phyloP scores from a whole-genome alignment of 2,888 invertebrate genomes.

The Melanargia galathea region DNA sequence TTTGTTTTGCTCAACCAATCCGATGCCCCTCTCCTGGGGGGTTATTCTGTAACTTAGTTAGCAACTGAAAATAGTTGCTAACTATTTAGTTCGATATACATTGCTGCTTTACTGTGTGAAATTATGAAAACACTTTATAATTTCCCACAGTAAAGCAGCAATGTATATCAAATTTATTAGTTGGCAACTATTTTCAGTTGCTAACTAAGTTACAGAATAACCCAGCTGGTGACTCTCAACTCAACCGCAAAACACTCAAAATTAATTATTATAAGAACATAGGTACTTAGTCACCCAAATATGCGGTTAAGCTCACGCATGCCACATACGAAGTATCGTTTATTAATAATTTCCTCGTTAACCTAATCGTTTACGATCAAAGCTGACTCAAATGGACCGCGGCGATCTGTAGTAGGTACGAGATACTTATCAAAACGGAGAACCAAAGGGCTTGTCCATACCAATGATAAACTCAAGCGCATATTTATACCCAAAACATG shows the following conservation, averaged over 20 bases:
- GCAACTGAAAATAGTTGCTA: no score
- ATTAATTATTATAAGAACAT: neutral
- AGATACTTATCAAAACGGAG: constrained; percentile 18
- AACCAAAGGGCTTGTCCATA: neutral
- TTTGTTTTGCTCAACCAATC: no score
- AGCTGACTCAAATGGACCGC: constrained; percentile 12
- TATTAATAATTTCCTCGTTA: constrained; percentile 8
- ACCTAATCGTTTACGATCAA: constrained; percentile 9
- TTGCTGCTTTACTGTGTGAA: no score
- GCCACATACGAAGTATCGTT: constrained; percentile 5
- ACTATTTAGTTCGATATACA: no score
- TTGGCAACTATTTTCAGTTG: no score
- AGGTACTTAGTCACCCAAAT: neutral
- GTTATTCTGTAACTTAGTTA: no score
- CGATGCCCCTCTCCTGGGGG: no score
- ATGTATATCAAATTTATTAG: no score
- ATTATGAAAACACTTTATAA: no score
- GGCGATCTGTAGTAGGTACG: constrained; percentile 4
- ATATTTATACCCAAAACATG: neutral
- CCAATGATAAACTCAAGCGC: neutral
- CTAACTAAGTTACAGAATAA: no score
- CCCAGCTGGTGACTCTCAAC: no score
- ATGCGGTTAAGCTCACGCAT: neutral
- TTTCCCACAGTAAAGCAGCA: no score
- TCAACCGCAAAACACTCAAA: constrained; percentile 1